Evolutionary conservation across 2,797 vertebrate species (phyloP).

Genomic region (Staurois parvus): DNA sequence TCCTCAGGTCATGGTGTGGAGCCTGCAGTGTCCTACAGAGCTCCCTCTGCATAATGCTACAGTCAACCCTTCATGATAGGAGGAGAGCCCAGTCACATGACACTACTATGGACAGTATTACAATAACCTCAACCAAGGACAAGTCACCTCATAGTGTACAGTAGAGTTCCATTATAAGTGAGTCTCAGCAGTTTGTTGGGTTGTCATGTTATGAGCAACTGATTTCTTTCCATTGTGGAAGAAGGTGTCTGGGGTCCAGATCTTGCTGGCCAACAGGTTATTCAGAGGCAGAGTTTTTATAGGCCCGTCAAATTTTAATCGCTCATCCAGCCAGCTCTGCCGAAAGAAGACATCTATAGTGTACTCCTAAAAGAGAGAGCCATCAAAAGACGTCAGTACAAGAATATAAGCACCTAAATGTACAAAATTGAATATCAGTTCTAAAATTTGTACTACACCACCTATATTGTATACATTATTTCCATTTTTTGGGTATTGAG

Average conservation of each 20-base stretch:
- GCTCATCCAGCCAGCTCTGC: slow-evolving; percentile 95
- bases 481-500: too few relatives aligned
- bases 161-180: slow-evolving; percentile 95
- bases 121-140: neutral
- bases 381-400: neutral
- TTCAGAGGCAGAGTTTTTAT: slow-evolving; percentile 97
- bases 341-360: slow-evolving; percentile 98
- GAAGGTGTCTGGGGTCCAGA: slow-evolving; percentile 98
- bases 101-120: too few relatives aligned
- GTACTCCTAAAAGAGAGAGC: slow-evolving; percentile 83
- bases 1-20: too few relatives aligned
- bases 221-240: slow-evolving; percentile 99
- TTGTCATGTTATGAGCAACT: slow-evolving; percentile 98
- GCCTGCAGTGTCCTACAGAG: too few relatives aligned
- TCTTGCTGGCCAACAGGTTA: slow-evolving; percentile 97
- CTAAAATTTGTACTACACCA: too few relatives aligned
- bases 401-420: too few relatives aligned
- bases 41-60: too few relatives aligned
- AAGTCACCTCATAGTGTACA: slow-evolving; percentile 96
- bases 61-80: too few relatives aligned
- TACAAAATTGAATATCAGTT: too few relatives aligned
- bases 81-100: too few relatives aligned
- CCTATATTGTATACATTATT: too few relatives aligned
- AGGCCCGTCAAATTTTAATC: slow-evolving; percentile 95
- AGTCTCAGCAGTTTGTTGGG: slow-evolving; percentile 97